Base-by-base conservation (phyloP, 2,888 invertebrate species). In the Rhorus exstirpatorius region DNA sequence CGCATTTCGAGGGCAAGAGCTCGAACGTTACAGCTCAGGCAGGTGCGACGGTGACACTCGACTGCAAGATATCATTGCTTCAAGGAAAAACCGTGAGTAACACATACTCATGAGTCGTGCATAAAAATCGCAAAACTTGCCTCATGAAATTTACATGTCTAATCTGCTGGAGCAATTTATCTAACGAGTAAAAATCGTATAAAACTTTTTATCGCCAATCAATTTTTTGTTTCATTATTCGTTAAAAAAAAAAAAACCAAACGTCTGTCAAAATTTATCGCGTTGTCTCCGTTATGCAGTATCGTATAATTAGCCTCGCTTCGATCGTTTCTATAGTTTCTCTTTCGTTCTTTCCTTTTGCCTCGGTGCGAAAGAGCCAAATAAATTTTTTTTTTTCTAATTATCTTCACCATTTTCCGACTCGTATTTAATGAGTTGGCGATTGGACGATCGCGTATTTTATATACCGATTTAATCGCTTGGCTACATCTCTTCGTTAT, bases 41-140 rank as follows among this genome's bases (percentile, higher is more conserved):
- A 74, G 96, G 96, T 1, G 96, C 95, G 83, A 96, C 95, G 80
- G 96, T 96, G 55, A 95, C 95, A 90, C 93, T 97, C 85, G 96
- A 97, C 92, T 97, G 97, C 92, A 95, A 95, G 91, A 96, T 96
- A 91, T 96, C 96, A 87, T 93, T 96, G 84, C 94, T 96, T 63
- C 96, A 96, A 91, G 96, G 96, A 93, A 96, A 96, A 93, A 96
- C 96, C 93, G 96, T 96, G 90, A 95, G 95, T 93, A 70, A 51
- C 38, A n/a, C n/a, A n/a, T n/a, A n/a, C n/a, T n/a, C n/a, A n/a
- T n/a, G n/a, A n/a, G 8, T 4, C 12, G 4, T 4, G 0, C 10
- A 24, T 53, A 53, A 53, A 24, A 1, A 24, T 24, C 10, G 8
- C 12, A 26, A 21, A 2, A 12, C 31, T 77, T 61, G 26, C 44